Base-by-base conservation (phyloP, 2,888 invertebrate species). In the Gymnosoma rotundatum region DNA sequence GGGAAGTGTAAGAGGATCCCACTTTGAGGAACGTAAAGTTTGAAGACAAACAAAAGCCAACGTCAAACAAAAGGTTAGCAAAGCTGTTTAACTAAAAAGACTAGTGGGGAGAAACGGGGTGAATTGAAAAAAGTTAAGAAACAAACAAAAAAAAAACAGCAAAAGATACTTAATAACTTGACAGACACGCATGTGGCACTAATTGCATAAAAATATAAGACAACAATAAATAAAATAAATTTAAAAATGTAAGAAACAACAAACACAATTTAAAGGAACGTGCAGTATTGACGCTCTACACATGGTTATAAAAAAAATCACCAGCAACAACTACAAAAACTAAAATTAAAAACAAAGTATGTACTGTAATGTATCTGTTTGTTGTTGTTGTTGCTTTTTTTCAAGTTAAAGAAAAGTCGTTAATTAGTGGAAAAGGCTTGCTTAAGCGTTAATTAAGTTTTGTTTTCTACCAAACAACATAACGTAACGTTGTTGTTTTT, bases 181-280 rank as follows among this genome's bases (percentile, higher is more conserved):
- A 89, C 88, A 90, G 90, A 88, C 90, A 89, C 89, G 90, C 90
- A 90, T 88, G 90, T 89, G 90, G 89, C 90, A 89, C 80, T 90
- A 90, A 90, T 90, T 89, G 90, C 86, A 88, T 86, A 83, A 80
- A 86, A 83, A 85, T 81, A 84, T 87, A 84, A 72, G 75, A 12
- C 16, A 42, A 14, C 3, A 42, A 50, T 72, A 75, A 58, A 83
- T 74, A 76, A 78, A 83, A 60, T 75, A 69, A 78, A 83, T 50
- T 73, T 64, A 67, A 56, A 64, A 58, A 67, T 45, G 12, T 9
- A 61, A 83, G 20, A 64, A 75, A 64, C 50, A 61, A 38, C 72
- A 73, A 67, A 63, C 60, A 72, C 66, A 83, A 75, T 74, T 69
- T 69, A 69, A 73, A 83, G 70, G 78, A 75, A 81, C 83, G 86